These are phyloP conservation scores for Tyria jacobaeae DNA, from an alignment of 2,888 invertebrate genomes.

Conservation along the genomic window DNA sequence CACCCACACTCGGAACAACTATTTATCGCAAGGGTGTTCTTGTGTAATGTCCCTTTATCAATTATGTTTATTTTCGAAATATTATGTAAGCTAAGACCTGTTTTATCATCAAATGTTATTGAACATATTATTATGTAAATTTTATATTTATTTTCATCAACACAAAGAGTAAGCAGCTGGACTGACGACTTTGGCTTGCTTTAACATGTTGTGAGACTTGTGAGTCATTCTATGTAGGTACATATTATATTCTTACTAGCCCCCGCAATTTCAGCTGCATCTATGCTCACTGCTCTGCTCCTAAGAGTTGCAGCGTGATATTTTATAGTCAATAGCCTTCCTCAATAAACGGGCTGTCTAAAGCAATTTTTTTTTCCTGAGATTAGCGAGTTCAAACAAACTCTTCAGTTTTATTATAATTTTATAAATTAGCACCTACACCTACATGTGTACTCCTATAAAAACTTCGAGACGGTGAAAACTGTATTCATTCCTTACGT, in stretches of 20 bases:
- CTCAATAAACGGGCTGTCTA: no score
- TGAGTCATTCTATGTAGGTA: not conserved
- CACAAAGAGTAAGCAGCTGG: conserved; percentile 12
- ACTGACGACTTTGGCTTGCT: not conserved
- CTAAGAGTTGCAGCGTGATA: no score
- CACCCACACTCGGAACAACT: no score
- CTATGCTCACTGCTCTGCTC: no score
- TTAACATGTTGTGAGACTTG: not conserved
- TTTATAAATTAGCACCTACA: no score
- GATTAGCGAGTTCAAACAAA: no score
- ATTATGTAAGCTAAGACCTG: not conserved
- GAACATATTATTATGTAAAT: conserved; percentile 15
- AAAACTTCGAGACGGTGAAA: not conserved
- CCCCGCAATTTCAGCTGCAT: no score
- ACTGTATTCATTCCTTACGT: not conserved
- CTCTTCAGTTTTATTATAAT: no score
- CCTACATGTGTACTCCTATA: not conserved
- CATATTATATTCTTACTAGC: no score
- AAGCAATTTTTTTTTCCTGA: no score
- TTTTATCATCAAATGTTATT: conserved; percentile 9
- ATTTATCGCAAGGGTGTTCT: not conserved
- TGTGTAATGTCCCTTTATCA: not conserved
- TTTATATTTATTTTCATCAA: conserved; percentile 8
- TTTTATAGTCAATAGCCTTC: no score
- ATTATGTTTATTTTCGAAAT: not conserved